These are phyloP conservation scores for Falco rusticolus DNA, from an alignment of 2,797 vertebrate genomes.

Conservation along the genomic window DNA sequence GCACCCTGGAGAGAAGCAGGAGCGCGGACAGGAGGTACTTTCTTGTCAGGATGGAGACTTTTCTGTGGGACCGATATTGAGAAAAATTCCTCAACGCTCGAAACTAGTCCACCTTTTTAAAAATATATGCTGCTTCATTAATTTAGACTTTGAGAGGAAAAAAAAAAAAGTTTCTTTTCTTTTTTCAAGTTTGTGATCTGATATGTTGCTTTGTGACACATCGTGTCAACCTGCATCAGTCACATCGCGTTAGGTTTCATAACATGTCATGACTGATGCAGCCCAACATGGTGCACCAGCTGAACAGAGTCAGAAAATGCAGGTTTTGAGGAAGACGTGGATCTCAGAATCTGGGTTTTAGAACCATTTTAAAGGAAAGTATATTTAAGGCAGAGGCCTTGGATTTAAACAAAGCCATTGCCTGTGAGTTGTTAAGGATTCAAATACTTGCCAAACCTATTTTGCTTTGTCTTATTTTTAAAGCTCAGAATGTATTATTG, in stretches of 20 bases:
- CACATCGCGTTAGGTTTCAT: conserved; percentile 61
- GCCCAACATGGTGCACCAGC: conserved; percentile 57
- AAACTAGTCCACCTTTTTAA: conserved; percentile 28
- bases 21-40: neutral
- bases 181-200: conserved; percentile 68
- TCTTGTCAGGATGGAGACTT: neutral
- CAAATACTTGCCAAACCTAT: neutral
- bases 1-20: neutral
- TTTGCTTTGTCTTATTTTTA: conserved; percentile 18
- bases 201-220: conserved; percentile 72
- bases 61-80: neutral
- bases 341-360: neutral
- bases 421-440: neutral
- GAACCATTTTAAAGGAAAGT: neutral
- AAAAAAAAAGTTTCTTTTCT: conserved; percentile 51
- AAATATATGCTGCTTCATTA: conserved; percentile 45
- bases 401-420: neutral
- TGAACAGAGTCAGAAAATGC: conserved; percentile 36
- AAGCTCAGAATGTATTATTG: conserved; percentile 11
- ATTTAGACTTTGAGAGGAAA: conserved; percentile 36
- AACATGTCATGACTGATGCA: conserved; percentile 68
- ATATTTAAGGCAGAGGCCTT: neutral
- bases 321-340: conserved; percentile 18
- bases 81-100: neutral
- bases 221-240: conserved; percentile 68